These are phyloP conservation scores for Serilophus lunatus DNA, from an alignment of 2,113 vertebrate genomes.

Conservation along the genomic window DNA sequence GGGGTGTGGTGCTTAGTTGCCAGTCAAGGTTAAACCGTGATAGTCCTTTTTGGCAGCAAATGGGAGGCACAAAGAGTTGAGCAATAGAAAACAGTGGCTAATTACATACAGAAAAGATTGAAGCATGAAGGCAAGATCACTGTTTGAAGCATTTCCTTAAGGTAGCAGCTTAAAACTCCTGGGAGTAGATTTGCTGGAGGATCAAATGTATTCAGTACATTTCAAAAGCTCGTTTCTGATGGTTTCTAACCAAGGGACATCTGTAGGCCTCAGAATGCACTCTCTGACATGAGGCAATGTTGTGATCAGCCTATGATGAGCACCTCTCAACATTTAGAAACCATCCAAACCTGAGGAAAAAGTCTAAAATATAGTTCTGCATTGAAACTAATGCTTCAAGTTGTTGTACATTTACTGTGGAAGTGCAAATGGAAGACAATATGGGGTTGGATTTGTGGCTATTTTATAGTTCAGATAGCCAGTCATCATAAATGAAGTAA, in stretches of 20 bases:
- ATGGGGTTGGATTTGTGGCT: not conserved
- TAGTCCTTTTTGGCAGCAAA: not conserved
- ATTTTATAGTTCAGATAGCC: not conserved
- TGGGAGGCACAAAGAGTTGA: not conserved
- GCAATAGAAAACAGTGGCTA: not conserved
- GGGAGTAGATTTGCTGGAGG: not conserved
- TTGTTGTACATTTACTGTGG: not conserved
- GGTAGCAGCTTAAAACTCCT: not conserved
- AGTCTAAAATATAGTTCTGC: not conserved
- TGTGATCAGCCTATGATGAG: not conserved
- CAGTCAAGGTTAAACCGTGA: not conserved
- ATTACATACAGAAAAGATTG: not conserved
- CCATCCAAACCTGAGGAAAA: not conserved
- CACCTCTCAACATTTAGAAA: not conserved
- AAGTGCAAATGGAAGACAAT: not conserved
- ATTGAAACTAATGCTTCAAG: not conserved
- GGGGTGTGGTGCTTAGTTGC: rapidly evolving
- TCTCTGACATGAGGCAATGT: not conserved
- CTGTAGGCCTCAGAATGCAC: not conserved
- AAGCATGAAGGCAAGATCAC: not conserved
- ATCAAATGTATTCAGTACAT: not conserved
- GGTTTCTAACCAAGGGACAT: not conserved
- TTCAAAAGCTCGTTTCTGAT: not conserved
- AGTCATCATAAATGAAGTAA: not conserved
- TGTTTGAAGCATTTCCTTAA: not conserved